These are phyloP conservation scores for Selenia dentaria DNA, from an alignment of 2,888 invertebrate species.

Conservation along the genomic window DNA sequence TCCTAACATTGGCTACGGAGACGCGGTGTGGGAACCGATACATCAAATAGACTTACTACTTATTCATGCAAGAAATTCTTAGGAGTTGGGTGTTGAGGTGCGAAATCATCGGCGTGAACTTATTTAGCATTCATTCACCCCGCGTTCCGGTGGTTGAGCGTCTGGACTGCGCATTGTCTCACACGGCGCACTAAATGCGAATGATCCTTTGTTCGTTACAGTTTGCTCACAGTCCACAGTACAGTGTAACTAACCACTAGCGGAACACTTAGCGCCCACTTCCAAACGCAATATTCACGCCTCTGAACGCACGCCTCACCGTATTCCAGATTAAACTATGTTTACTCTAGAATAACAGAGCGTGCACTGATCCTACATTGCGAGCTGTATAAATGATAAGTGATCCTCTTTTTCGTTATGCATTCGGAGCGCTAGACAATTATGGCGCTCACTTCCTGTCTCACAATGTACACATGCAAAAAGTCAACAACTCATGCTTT, in stretches of 20 bases:
- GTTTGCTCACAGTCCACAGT: constrained; percentile 50
- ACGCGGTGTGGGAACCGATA: constrained; percentile 31
- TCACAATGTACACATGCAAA: constrained; percentile 39
- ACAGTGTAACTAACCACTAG: constrained; percentile 64
- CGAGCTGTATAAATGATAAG: constrained; percentile 52
- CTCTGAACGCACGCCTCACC: constrained; percentile 49
- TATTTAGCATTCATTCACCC: constrained; percentile 77
- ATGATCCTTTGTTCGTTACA: constrained; percentile 78
- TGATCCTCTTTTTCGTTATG: constrained; percentile 34
- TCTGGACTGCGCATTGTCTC: constrained; percentile 72
- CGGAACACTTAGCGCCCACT: constrained; percentile 69
- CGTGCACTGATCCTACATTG: constrained; percentile 52
- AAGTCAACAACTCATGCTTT: constrained; percentile 53
- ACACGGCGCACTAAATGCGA: constrained; percentile 61
- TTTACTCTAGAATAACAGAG: constrained; percentile 63
- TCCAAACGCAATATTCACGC: constrained; percentile 62
- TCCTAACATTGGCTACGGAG: constrained; percentile 24
- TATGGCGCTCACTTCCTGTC: constrained; percentile 41
- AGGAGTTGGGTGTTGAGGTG: constrained; percentile 40
- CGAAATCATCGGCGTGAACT: constrained; percentile 55
- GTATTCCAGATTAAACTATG: constrained; percentile 61
- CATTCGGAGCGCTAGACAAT: constrained; percentile 21
- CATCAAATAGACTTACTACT: constrained; percentile 19
- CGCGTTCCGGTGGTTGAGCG: constrained; percentile 70
- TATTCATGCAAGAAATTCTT: constrained; percentile 34